Evolutionary conservation across 53 echinoderm and acorn worm species (phyloP), one percentile per base, ranked within the genome.

Genomic region (Crossaster papposus): DNA sequence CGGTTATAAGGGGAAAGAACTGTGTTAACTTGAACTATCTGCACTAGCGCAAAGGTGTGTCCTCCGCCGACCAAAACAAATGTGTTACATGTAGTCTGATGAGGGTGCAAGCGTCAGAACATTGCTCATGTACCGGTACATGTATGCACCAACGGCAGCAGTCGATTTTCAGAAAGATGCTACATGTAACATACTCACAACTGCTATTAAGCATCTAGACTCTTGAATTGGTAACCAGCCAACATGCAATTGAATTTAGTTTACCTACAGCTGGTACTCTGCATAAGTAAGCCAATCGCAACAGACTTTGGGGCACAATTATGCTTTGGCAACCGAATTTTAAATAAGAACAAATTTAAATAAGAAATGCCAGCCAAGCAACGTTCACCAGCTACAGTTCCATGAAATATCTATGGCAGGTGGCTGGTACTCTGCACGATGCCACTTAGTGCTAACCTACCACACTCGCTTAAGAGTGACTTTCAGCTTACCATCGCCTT

Each of bases 71-170:
- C 36, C 74, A 15, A 73, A 73, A n/a, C n/a, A n/a, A 73, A 73
- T 73, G 74, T 73, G 74, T 36, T 73, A n/a, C n/a, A n/a, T n/a
- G n/a, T n/a, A 73, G 35, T 28, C 29, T 70, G 70, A 70, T 70
- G 58, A 58, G 17, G 58, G 12, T 20, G 15, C 17, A 58, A 20
- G 58, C 58, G 17, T 14, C 68, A 68, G 68, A 68, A 28, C 4
- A 68, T 68, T 68, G n/a, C 28, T 24, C 28, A 26, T 12, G n/a
- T n/a, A n/a, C n/a, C n/a, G n/a, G n/a, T n/a, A n/a, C n/a, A n/a
- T n/a, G n/a, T n/a, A n/a, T n/a, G n/a, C n/a, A n/a, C n/a, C n/a
- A n/a, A n/a, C n/a, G n/a, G 22, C 68, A 28, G 24, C 28, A 44
- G 68, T 23, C 68, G 22, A 68, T 68, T 68, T n/a, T 68, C 28